Conservation (phyloP, 2,113 vertebrate genomes). For the Spilogale gracilis region DNA sequence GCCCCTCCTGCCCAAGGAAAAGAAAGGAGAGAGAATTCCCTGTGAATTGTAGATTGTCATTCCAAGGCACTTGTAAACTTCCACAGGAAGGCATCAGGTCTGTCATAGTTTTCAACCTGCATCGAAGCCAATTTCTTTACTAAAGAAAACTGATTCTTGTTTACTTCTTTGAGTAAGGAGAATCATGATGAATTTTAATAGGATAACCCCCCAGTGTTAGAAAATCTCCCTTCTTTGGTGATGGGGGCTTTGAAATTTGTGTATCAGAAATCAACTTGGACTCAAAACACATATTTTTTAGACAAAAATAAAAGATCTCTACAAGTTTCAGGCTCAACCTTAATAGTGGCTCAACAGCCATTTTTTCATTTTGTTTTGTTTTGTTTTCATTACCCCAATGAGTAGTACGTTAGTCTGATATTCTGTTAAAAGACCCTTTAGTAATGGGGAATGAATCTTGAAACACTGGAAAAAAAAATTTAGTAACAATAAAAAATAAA, state of each 20-base stretch:
- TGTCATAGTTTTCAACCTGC: conserved; percentile 77
- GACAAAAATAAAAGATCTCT: conserved; percentile 73
- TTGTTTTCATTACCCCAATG: conserved; percentile 63
- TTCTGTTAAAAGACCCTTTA: conserved; percentile 67
- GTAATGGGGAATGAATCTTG: no score
- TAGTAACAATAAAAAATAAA: no score
- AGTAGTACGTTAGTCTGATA: conserved; percentile 65
- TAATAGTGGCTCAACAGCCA: conserved; percentile 64
- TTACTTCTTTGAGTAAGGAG: conserved; percentile 81
- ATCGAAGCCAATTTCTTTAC: conserved; percentile 74
- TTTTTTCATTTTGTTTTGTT: conserved; percentile 1
- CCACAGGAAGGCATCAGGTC: conserved; percentile 57
- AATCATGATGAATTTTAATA: conserved; percentile 85
- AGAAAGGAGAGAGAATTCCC: background rate
- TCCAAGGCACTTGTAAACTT: conserved; percentile 71
- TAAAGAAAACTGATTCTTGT: conserved; percentile 85
- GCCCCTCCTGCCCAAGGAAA: background rate
- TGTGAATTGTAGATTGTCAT: conserved; percentile 55
- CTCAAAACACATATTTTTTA: conserved; percentile 13
- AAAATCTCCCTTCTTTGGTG: conserved; percentile 82
- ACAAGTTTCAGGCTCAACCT: conserved; percentile 74
- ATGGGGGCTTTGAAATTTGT: conserved; percentile 82
- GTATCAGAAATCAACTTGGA: conserved; percentile 80
- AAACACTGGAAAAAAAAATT: no score
- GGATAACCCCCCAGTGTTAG: conserved; percentile 78